Conservation (phyloP, 2,797 vertebrate species). For the Hydrophis major region DNA sequence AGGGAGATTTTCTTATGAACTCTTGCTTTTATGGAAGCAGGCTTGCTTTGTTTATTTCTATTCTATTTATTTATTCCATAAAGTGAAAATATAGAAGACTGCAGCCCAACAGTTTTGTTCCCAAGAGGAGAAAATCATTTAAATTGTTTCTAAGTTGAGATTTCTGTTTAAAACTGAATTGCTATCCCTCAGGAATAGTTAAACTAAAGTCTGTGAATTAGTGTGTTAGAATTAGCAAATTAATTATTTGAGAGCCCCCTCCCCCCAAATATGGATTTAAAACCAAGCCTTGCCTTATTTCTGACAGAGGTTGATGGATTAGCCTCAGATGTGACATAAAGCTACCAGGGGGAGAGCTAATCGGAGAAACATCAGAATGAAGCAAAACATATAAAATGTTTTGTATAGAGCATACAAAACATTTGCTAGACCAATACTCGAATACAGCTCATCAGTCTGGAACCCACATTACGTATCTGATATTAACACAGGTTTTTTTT, state of each 20-base stretch:
- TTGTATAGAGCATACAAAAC: too few species aligned
- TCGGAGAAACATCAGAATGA: background rate
- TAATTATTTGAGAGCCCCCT: background rate
- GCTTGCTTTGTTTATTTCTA: background rate
- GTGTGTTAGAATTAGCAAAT: background rate
- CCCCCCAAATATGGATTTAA: background rate
- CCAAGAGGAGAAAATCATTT: background rate
- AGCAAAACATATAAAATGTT: background rate
- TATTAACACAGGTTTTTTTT: too few species aligned
- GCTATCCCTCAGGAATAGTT: background rate
- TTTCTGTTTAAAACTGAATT: background rate
- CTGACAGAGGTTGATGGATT: background rate
- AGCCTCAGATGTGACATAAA: background rate
- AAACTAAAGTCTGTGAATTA: background rate
- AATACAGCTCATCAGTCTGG: too few species aligned
- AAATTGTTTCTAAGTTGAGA: background rate
- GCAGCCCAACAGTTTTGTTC: background rate
- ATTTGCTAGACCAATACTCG: too few species aligned
- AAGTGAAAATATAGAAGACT: background rate
- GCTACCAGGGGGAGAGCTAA: background rate
- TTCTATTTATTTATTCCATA: background rate
- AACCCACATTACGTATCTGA: too few species aligned
- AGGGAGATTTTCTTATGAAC: background rate
- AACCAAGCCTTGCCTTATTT: background rate
- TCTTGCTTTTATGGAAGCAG: background rate